Base-by-base conservation (phyloP, 1,140 invertebrate species). In the Homalodisca vitripennis region DNA sequence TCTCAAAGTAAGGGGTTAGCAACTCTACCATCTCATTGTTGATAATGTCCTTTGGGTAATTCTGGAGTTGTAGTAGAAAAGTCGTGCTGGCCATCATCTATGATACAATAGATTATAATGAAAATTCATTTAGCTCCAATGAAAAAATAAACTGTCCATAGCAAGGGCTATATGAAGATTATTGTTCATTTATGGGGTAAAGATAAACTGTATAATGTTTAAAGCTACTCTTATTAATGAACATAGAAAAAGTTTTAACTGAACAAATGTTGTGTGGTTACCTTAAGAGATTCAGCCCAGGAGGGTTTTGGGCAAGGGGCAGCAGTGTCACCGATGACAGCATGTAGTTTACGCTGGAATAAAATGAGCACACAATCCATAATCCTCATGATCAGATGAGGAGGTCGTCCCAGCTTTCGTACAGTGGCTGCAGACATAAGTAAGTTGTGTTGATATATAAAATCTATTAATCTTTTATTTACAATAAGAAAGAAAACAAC, bases 21-120 rank as follows among this genome's bases (percentile, higher is more conserved):
- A 98, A 81, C 77, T 98, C 96, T 1, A 98, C 90, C 86, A 96
- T 97, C 84, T 98, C 97, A 77, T 97, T 95, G 77, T 98, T 98
- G 53, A 98, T 98, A 3, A 93, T 92, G 77, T 98, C 96, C 81
- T 98, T 98, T 0, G 95, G 94, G 80, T 97, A 99, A 74, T 95
- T 95, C 82, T 97, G 92, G 13, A 99, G 81, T 77, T 93, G 91
- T 13, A 95, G 82, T 20, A 98, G 82, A 78, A 98, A 98, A 20
- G 94, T 96, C n/a, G 94, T 93, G 73, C 92, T 94, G 0, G 95
- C 91, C 95, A 98, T 97, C 87, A 98, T 89, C 89, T 95, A 74
- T 27, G 81, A 78, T 41, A 17, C 17, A 10, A 10, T 41, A 41
- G 17, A 41, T 41, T 6, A n/a, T n/a, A 41, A 41, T 41, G 17